Evolutionary conservation across 2,888 invertebrate genomes (phyloP).

Genomic region (Nasonovia ribisnigri): DNA sequence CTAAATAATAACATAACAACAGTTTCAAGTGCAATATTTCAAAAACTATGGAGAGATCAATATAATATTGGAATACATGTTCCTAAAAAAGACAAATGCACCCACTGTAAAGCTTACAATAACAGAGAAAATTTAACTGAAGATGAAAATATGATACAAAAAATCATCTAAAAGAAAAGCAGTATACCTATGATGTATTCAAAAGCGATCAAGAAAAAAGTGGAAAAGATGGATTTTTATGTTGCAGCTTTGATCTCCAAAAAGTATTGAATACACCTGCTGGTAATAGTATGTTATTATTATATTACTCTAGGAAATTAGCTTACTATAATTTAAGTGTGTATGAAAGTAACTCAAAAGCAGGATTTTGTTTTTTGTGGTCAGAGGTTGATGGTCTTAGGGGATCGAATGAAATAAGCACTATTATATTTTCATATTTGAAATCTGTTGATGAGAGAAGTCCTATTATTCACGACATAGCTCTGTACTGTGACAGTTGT

Average conservation of each 20-base stretch:
- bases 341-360: conserved; percentile 1
- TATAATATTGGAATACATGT: conserved; percentile 42
- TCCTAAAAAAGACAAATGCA: conserved; percentile 50
- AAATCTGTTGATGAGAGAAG: conserved; percentile 7
- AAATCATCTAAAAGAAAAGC: too few relatives aligned
- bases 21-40: conserved; percentile 2
- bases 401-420: conserved; percentile 51
- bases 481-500: conserved; percentile 67
- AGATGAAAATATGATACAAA: not conserved
- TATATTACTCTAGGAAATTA: conserved; percentile 51
- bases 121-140: not conserved
- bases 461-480: conserved; percentile 41
- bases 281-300: too few relatives aligned
- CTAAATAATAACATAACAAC: not conserved
- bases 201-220: too few relatives aligned
- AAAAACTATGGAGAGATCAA: conserved; percentile 27
- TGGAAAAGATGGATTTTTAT: too few relatives aligned
- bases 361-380: conserved; percentile 59
- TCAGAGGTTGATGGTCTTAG: conserved; percentile 50
- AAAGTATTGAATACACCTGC: too few relatives aligned
- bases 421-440: conserved; percentile 50
- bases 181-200: too few relatives aligned
- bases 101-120: conserved; percentile 1
- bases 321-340: conserved; percentile 47
- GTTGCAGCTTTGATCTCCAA: too few relatives aligned